Base-by-base conservation (phyloP, 2,888 invertebrate genomes). In the Tetheella fluctuosa region DNA sequence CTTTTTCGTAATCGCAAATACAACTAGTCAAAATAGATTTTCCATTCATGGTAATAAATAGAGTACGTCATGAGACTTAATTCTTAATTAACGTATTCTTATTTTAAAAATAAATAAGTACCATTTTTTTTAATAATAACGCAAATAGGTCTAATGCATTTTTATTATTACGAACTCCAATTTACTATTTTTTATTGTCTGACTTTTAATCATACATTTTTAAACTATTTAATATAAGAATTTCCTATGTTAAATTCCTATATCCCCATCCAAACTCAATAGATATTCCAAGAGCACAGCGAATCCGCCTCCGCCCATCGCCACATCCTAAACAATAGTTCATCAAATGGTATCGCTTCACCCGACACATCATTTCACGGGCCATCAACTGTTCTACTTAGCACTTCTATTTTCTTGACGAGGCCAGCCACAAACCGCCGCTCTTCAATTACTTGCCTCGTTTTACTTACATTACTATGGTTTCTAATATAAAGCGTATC, bases 381-480 rank as follows among this genome's bases (percentile, higher is more conserved):
- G 68, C 81, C 83, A 85, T 84, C 83, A 79, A 76, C 71, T 76
- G 73, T 70, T 83, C 84, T 85, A 83, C 88, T 88, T 88, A 88
- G 86, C 85, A 84, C 84, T 84, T 83, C 83, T 70, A 84, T 85
- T 87, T 88, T 83, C 85, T 84, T 83, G 77, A 75, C 79, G 66
- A 77, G 75, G 48, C 17, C 15, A 10, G 17, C 61, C 68, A 58
- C 69, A 60, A 67, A 69, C 69, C 74, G 70, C 71, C 74, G 70
- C 71, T 73, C 75, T 74, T 74, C 80, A 76, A 81, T 83, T 79
- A 79, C 71, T 69, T 75, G 68, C 71, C 75, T 74, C 20, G 3
- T 48, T 48, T 48, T 48, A 20, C 23, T 57, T 54, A 23, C 28
- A 59, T 71, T 64, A 65, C 64, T 70, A 70, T 59, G 61, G 57